Percentiles rank a stretch among this genome's conserved stretches.
Conservation (phyloP, 2,797 vertebrate species). For the Schizothorax lantsangensis region DNA sequence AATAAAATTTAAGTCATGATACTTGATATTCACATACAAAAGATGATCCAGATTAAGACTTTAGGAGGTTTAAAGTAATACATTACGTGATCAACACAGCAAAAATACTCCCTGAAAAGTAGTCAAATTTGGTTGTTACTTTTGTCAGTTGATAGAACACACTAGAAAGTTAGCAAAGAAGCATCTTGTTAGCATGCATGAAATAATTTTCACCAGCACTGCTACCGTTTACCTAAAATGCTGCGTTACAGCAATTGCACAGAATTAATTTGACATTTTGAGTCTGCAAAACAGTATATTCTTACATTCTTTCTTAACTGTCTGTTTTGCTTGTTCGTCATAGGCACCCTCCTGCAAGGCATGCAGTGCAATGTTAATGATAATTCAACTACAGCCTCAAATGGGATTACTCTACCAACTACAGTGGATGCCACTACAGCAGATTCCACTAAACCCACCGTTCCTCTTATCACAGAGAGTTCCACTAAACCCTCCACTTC, state of each 20-base stretch:
- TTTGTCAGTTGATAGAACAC: not conserved
- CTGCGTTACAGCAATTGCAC: not conserved
- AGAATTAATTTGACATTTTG: not conserved
- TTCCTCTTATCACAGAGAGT: no score
- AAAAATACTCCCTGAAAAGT: not conserved
- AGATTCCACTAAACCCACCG: rapidly evolving
- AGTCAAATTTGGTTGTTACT: not conserved
- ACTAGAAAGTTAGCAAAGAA: no score
- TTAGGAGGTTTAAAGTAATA: not conserved
- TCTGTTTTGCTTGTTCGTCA: not conserved
- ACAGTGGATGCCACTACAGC: not conserved
- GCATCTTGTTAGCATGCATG: not conserved
- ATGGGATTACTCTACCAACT: rapidly evolving
- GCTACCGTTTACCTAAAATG: not conserved
- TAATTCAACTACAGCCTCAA: not conserved
- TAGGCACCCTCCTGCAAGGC: constrained; percentile 7
- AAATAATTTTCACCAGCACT: not conserved
- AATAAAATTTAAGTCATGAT: not conserved
- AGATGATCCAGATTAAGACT: not conserved
- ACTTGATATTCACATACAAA: not conserved
- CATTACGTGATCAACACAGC: not conserved
- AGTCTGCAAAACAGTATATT: not conserved
- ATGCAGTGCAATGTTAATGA: not conserved
- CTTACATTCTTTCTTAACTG: not conserved
- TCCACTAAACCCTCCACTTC: no score